Evolutionary conservation across 2,888 invertebrate species (phyloP).

Genomic region (Dasysyrphus tricinctus): DNA sequence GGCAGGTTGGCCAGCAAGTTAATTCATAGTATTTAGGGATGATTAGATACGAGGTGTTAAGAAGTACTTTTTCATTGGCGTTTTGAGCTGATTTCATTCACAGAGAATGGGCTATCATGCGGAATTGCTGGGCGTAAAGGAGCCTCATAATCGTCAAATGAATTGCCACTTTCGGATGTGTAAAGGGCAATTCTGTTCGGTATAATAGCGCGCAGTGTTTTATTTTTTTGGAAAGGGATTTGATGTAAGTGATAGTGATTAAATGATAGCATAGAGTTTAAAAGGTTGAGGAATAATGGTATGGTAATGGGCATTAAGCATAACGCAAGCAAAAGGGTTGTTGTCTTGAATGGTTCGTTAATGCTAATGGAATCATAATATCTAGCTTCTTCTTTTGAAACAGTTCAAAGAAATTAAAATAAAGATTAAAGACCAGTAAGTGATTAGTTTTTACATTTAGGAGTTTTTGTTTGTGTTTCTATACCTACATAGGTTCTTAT

Average conservation of each 20-base stretch:
- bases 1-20: conserved; percentile 75
- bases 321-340: background rate
- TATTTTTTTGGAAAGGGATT: conserved; percentile 4
- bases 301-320: background rate
- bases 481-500: too few relatives aligned
- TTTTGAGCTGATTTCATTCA: conserved; percentile 70
- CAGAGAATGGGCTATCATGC: conserved; percentile 66
- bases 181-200: conserved; percentile 35
- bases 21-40: conserved; percentile 77
- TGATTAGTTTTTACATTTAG: background rate
- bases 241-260: conserved; percentile 1
- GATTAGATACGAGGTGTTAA: conserved; percentile 76
- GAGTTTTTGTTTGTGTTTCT: too few relatives aligned
- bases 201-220: conserved; percentile 11
- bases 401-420: background rate
- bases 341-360: background rate
- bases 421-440: background rate
- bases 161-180: conserved; percentile 50
- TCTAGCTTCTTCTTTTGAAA: background rate
- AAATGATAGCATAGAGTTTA: background rate
- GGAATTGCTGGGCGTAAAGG: conserved; percentile 72
- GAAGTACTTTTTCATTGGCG: conserved; percentile 75
- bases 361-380: background rate
- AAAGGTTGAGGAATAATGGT: background rate
- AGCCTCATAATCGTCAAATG: conserved; percentile 72